phyloP scores from a whole-genome alignment of 2,113 vertebrate genomes.

The Vulpes lagopus region DNA sequence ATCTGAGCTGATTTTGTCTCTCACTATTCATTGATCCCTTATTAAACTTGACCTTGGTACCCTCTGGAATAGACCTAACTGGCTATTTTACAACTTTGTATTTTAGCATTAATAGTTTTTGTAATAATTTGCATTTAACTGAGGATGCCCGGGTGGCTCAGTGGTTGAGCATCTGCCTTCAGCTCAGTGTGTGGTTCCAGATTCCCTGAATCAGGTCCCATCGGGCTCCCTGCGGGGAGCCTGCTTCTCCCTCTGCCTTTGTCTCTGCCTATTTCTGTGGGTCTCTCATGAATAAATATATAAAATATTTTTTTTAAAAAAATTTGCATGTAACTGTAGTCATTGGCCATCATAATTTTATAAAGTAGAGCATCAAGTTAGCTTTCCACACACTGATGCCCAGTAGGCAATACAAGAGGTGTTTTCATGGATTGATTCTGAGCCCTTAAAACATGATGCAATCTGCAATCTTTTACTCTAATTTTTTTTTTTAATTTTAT shows the following conservation, averaged over 20 bases:
- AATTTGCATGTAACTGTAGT: background rate
- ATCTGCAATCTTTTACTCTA: slow-evolving; percentile 10
- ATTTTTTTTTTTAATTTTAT: background rate
- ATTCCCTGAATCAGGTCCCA: too few relatives aligned
- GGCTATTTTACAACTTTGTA: background rate
- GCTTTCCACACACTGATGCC: slow-evolving; percentile 23
- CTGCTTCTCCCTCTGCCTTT: too few relatives aligned
- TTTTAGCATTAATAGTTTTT: slow-evolving; percentile 13
- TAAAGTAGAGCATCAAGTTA: background rate
- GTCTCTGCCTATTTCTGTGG: too few relatives aligned
- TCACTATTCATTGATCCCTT: background rate
- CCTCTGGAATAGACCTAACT: background rate
- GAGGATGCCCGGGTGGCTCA: too few relatives aligned
- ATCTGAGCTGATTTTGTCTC: slow-evolving; percentile 17
- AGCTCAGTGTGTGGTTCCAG: too few relatives aligned
- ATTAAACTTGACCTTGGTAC: background rate
- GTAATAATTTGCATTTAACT: background rate
- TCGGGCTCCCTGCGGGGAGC: too few relatives aligned
- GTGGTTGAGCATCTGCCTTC: too few relatives aligned
- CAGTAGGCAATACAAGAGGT: background rate
- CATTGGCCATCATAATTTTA: too few relatives aligned
- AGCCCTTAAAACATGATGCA: background rate
- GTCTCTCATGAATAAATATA: too few relatives aligned
- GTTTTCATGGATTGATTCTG: slow-evolving; percentile 16
- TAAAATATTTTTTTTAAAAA: too few relatives aligned